Base-by-base conservation (phyloP, 1,140 invertebrate genomes). In the Drosophila miranda region DNA sequence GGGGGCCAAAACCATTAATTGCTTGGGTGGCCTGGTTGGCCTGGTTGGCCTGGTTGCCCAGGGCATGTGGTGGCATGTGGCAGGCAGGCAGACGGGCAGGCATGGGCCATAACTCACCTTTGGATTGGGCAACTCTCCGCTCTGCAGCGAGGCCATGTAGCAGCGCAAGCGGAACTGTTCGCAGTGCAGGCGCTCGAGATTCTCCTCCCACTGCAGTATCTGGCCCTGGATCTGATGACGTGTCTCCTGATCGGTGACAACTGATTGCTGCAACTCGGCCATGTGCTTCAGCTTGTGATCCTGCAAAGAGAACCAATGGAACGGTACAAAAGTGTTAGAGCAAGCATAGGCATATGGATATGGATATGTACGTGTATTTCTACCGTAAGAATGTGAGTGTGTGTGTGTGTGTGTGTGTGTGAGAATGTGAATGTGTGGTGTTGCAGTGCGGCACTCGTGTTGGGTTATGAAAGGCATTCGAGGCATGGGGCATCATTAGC, bases 211-310 rank as follows among this genome's bases (percentile, higher is more conserved):
- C 88, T 98, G 96, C 51, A 96, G 92, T 90, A 99, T 98, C 92
- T 99, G 98, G 89, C 95, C 95, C 68, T 95, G 95, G 52, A 99
- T 95, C 91, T 98, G 97, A 78, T 96, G 95, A 68, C 97, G 95
- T 53, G 95, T 97, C 78, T 98, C 96, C 23, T 95, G 94, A 91
- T 99, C 98, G 14, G 96, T 96, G 23, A 98, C 97, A 16, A 98
- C 97, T 2, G 97, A 97, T 92, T 98, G 95, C 91, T 99, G 98
- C 75, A 99, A 93, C 91, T 99, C 98, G 6, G 98, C 98, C 98
- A 99, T 99, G 90, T 99, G 98, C 91, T 98, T 98, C 92, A 99
- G 92, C 91, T 99, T 99, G 81, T 97, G 95, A 92, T 99, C 98
- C 98, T 99, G 92, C 14, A 72, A 92, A 87, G 19, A 19, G 19